phyloP scores from a whole-genome alignment of 1,140 invertebrate genomes.

The Berghia stephanieae region DNA sequence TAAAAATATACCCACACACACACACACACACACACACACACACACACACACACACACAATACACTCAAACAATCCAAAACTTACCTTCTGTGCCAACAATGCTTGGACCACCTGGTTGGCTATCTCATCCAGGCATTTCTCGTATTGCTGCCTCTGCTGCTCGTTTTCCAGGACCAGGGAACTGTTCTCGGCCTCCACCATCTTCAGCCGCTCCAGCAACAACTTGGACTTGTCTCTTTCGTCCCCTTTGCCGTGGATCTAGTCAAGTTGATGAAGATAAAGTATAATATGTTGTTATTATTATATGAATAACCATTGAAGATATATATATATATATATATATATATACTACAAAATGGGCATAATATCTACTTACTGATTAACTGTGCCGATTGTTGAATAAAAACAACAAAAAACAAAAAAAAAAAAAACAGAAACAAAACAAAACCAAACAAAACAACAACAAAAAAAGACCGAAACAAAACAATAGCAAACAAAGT shows the following conservation, averaged over 20 bases:
- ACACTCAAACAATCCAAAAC: too few relatives aligned
- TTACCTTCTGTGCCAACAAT: constrained; percentile 83
- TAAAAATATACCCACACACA: too few relatives aligned
- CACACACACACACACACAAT: too few relatives aligned
- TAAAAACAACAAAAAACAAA: neutral
- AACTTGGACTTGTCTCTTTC: constrained; percentile 60
- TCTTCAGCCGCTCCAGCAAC: constrained; percentile 73
- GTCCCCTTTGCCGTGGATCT: constrained; percentile 51
- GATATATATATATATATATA: too few relatives aligned
- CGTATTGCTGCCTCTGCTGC: constrained; percentile 76
- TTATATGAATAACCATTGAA: too few relatives aligned
- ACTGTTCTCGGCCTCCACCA: constrained; percentile 74
- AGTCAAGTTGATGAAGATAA: neutral
- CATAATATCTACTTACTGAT: neutral
- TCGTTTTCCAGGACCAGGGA: constrained; percentile 73
- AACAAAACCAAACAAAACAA: too few relatives aligned
- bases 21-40: too few relatives aligned
- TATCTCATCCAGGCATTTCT: constrained; percentile 80
- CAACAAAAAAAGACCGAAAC: too few relatives aligned
- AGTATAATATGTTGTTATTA: neutral
- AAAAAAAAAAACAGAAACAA: too few relatives aligned
- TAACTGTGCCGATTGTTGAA: neutral
- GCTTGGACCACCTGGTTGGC: constrained; percentile 83
- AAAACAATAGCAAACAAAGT: too few relatives aligned
- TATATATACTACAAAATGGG: neutral